These are phyloP conservation scores for Manis crassicaudata DNA, from an alignment of 2,797 vertebrate genomes.

Conservation along the genomic window DNA sequence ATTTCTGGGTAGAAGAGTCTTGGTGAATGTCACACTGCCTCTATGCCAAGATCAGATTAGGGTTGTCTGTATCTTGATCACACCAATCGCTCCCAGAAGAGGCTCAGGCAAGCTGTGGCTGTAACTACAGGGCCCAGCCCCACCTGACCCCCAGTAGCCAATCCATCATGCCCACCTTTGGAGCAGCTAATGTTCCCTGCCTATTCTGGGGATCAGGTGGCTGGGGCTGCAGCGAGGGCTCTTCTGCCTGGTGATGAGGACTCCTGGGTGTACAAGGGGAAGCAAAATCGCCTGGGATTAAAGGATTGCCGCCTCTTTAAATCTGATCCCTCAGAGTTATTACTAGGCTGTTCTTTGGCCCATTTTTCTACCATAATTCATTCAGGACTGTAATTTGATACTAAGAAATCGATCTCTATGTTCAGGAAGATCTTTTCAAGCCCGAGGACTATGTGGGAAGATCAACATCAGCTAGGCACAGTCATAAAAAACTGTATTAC, in stretches of 20 bases:
- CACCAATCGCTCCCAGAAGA: slow-evolving; percentile 62
- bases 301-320: background rate
- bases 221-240: slow-evolving; percentile 3
- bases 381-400: slow-evolving; percentile 53
- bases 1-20: slow-evolving; percentile 57
- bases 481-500: slow-evolving; percentile 13
- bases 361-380: slow-evolving; percentile 47
- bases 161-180: slow-evolving; percentile 16
- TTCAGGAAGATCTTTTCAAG: slow-evolving; percentile 48
- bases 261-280: background rate
- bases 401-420: slow-evolving; percentile 24
- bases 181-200: slow-evolving; percentile 61
- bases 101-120: slow-evolving; percentile 39
- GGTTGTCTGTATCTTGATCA: slow-evolving; percentile 56
- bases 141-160: slow-evolving; percentile 11
- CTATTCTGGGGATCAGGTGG: slow-evolving; percentile 33
- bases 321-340: slow-evolving; percentile 59
- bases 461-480: slow-evolving; percentile 5
- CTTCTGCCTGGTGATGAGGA: background rate
- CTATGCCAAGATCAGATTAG: slow-evolving; percentile 73
- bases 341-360: slow-evolving; percentile 32
- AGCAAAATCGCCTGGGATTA: slow-evolving; percentile 45
- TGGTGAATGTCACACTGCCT: background rate
- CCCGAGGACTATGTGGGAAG: background rate
- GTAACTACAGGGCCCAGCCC: background rate